Conservation (phyloP, 2,113 vertebrate species). For the Colossoma macropomum region DNA sequence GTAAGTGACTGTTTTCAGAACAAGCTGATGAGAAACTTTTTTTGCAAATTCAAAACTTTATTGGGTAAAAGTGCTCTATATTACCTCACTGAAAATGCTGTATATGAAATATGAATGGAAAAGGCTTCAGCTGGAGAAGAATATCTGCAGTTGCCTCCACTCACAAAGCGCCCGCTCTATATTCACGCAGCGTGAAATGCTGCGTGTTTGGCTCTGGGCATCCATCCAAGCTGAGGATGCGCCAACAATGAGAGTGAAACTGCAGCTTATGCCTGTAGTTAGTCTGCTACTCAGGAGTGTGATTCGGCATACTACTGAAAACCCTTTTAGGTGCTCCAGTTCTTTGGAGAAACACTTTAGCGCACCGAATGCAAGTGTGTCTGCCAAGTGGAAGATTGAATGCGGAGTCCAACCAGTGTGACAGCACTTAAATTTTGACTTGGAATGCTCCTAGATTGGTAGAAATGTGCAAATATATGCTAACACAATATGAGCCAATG, state of each 20-base stretch:
- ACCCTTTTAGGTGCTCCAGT: constrained; percentile 28
- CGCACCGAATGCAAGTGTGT: background rate
- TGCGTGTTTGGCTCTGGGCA: constrained; percentile 43
- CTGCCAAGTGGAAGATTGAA: constrained; percentile 37
- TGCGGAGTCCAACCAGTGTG: background rate
- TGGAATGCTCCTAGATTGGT: background rate
- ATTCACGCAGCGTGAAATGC: constrained; percentile 35
- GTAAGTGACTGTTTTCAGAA: constrained; percentile 77
- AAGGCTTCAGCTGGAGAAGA: constrained; percentile 5
- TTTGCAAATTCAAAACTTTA: background rate
- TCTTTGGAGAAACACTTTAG: constrained; percentile 36
- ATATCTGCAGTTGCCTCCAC: constrained; percentile 33
- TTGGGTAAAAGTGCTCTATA: constrained; percentile 1
- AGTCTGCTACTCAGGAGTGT: constrained; percentile 21
- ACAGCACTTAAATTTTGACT: constrained; percentile 19
- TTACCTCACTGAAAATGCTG: background rate
- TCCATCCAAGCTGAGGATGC: constrained; percentile 43
- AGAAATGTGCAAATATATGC: background rate
- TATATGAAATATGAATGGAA: background rate
- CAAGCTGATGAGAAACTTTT: background rate
- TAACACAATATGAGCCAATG: constrained; percentile 2
- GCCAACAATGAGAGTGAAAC: constrained; percentile 43
- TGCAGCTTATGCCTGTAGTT: constrained; percentile 44
- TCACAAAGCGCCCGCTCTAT: constrained; percentile 21
- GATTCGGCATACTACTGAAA: constrained; percentile 22